Evolutionary conservation across 2,113 vertebrate genomes (phyloP), one percentile per base, ranked within the genome.

Genomic region (Xerus inauris): DNA sequence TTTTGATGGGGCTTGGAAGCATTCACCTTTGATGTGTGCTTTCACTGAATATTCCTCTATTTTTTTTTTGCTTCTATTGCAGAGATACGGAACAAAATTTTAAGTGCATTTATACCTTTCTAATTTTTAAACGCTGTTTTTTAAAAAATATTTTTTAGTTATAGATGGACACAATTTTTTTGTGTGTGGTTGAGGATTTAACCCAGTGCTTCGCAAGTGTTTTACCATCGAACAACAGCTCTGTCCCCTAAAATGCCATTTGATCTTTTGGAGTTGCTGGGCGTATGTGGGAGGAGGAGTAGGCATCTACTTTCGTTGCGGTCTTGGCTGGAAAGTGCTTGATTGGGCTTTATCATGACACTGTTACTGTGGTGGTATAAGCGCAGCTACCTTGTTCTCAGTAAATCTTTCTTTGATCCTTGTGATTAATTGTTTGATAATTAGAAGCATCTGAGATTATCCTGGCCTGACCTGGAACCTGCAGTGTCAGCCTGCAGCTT

Each of bases 341-440:
- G 64, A 40, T 32, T 51, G 72, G 47, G 13, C 54, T 95, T 83
- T 42, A 57, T 72, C 75, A 30, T 59, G 20, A 32, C 54, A n/a
- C 7, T n/a, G 8, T 93, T 54, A 73, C 51, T 57, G 24, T 89
- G 77, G 57, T 95, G 51, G 72, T 65, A 3, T 5, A 87, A 42
- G 40, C 28, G 9, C 10, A 54, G 8, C 47, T 51, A 40, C n/a
- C 86, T 77, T 87, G 42, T 93, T 92, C 75, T 92, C 32, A 76
- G 28, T 47, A 91, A 49, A 47, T 38, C 57, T 82, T 59, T 54
- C 79, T 96, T 93, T 91, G 82, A 67, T 91, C 47, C n/a, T 40
- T 12, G 13, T 47, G 84, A 47, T 87, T 24, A 95, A 38, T 76
- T 83, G 10, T 59, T 76, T 71, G 80, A 40, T 94, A 51, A 73